phyloP scores from a whole-genome alignment of 2,888 invertebrate genomes.

The Lasiommata megera region DNA sequence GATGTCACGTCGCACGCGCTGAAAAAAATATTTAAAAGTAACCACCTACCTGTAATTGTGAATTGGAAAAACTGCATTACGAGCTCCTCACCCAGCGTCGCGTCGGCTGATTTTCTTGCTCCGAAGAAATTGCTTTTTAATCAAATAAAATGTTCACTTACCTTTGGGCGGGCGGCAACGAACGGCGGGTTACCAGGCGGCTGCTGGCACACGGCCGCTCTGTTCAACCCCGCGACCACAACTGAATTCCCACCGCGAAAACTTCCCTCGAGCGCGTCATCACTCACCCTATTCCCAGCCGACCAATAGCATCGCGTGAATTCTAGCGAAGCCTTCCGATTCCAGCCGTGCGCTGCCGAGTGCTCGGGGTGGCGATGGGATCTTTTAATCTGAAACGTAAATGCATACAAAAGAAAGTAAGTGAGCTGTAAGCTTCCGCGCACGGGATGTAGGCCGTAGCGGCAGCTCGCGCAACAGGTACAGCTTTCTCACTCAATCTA shows the following conservation, averaged over 20 bases:
- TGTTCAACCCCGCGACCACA: constrained; percentile 64
- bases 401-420: constrained; percentile 77
- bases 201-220: constrained; percentile 62
- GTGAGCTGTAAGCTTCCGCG: constrained; percentile 59
- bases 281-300: constrained; percentile 63
- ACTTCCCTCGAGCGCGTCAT: constrained; percentile 76
- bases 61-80: constrained; percentile 11
- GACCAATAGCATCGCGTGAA: constrained; percentile 57
- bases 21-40: background rate
- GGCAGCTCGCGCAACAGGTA: constrained; percentile 65
- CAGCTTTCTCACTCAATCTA: constrained; percentile 43
- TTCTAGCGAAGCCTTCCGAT: constrained; percentile 55
- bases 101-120: constrained; percentile 38
- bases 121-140: constrained; percentile 77
- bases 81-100: constrained; percentile 23
- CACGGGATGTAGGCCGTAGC: constrained; percentile 53
- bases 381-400: constrained; percentile 80
- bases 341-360: constrained; percentile 58
- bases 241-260: constrained; percentile 76
- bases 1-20: constrained; percentile 1
- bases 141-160: constrained; percentile 76
- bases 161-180: constrained; percentile 59
- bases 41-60: constrained; percentile 9
- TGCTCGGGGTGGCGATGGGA: constrained; percentile 70
- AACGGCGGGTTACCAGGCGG: constrained; percentile 44